Base-by-base conservation (phyloP, 2,113 vertebrate species). In the Tringa solitaria region DNA sequence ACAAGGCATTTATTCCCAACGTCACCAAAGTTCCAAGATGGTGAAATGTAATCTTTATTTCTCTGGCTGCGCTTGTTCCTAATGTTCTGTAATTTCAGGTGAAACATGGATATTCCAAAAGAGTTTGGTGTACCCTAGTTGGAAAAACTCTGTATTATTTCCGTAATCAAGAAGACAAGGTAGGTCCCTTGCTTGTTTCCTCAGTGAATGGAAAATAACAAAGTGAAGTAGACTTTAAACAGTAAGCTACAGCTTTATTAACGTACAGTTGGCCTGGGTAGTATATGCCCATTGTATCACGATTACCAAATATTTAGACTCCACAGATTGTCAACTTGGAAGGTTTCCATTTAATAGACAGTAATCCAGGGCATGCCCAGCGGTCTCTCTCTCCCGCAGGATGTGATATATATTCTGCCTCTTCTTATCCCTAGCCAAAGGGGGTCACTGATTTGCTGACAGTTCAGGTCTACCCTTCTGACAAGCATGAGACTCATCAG, bases 141-240 rank as follows among this genome's bases (percentile, higher is more conserved):
- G 99, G 99, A 57, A 99, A 99, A 97, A 98, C 97, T 6, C 93
- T 99, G 24, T 99, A 99, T 97, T 99, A 99, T 95, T 99, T 99
- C 95, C 99, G 99, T 86, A 99, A 98, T 97, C 99, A 99, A 94
- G 99, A 99, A 85, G 99, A 99, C 94, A 99, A 99, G 99, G 99
- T 99, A 97, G 63, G 97, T 95, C 17, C 28, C 46, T 77, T 76
- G 51, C 33, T 79, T 95, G 48, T 90, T 91, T 83, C 76, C 74
- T 82, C 26, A 61, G 41, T 81, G 56, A 92, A 56, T 63, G 46
- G 59, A 70, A 80, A 32, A 37, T 64, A 74, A 50, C 30, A 28
- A 56, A 56, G 14, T 65, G 32, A 69, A 59, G 13, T 39, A 54
- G 32, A 78, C 24, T 68, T 89, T 60, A 64, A 93, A 89, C 28